A percentile compares a stretch with the other conserved stretches of the same genome.
Evolutionary conservation across 2,113 vertebrate species (phyloP).

Genomic region (Gymnobelideus leadbeateri): DNA sequence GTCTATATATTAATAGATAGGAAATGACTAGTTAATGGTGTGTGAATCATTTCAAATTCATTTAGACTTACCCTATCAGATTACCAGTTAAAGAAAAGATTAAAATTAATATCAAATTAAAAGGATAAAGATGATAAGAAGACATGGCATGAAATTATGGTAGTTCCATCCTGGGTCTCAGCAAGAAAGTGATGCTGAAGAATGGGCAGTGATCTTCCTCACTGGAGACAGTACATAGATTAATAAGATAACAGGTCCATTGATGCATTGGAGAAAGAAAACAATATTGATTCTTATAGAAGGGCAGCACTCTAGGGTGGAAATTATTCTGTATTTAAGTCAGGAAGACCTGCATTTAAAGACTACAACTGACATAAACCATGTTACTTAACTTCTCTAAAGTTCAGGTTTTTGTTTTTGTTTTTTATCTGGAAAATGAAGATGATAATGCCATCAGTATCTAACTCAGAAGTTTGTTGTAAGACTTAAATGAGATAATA

Average conservation of each 20-base stretch:
- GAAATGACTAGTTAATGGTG: neutral
- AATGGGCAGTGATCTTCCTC: neutral
- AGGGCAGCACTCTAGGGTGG: neutral
- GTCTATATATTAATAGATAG: neutral
- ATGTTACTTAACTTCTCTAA: neutral
- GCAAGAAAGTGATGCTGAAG: neutral
- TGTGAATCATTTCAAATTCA: neutral
- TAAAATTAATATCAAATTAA: neutral
- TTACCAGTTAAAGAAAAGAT: neutral
- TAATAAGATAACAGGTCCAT: neutral
- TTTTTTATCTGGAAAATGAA: neutral
- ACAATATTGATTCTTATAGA: neutral
- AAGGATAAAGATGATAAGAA: neutral
- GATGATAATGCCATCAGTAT: neutral
- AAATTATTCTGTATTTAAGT: neutral
- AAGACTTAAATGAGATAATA: neutral
- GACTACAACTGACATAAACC: neutral
- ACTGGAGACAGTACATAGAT: neutral
- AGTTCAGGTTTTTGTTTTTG: neutral
- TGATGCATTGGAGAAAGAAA: neutral
- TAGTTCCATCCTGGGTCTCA: neutral
- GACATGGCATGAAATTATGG: neutral
- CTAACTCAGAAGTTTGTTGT: neutral
- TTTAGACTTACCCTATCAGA: neutral
- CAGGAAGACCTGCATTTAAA: neutral